Evolutionary conservation across 2,113 vertebrate genomes (phyloP).

Genomic region (Guaruba guarouba): DNA sequence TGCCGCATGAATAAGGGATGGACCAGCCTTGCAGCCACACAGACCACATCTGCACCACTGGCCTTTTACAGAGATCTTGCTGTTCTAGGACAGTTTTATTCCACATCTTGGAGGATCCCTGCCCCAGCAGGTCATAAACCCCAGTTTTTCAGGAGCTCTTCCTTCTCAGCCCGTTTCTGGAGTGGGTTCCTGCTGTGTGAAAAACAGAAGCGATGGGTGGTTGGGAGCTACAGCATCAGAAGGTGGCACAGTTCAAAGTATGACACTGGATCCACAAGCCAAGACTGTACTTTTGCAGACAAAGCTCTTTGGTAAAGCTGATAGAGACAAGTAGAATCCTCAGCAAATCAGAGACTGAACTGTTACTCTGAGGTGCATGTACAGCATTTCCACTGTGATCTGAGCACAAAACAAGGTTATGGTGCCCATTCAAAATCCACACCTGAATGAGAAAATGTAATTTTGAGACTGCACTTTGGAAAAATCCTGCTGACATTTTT

Average conservation of each 20-base stretch:
- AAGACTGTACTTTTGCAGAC: not conserved
- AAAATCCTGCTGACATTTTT: constrained; percentile 21
- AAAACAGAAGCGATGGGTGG: not conserved
- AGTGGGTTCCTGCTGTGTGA: not conserved
- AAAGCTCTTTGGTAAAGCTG: not conserved
- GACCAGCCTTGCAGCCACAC: not conserved
- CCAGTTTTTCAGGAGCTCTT: not conserved
- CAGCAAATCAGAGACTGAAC: not conserved
- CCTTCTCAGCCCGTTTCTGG: not conserved
- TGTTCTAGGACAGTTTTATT: not conserved
- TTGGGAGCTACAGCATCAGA: not conserved
- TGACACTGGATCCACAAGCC: not conserved
- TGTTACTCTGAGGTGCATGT: not conserved
- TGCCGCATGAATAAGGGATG: not conserved
- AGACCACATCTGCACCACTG: not conserved
- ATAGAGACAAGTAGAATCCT: not conserved
- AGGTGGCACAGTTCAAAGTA: not conserved
- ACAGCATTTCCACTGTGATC: not conserved
- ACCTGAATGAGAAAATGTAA: not conserved
- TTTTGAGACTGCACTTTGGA: not conserved
- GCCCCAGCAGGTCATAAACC: not conserved
- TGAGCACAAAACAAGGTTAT: not conserved
- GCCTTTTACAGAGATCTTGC: not conserved
- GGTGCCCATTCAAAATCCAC: not conserved
- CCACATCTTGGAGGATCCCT: not conserved